phyloP scores from a whole-genome alignment of 2,113 vertebrate genomes.

The Tychaedon coryphoeus region DNA sequence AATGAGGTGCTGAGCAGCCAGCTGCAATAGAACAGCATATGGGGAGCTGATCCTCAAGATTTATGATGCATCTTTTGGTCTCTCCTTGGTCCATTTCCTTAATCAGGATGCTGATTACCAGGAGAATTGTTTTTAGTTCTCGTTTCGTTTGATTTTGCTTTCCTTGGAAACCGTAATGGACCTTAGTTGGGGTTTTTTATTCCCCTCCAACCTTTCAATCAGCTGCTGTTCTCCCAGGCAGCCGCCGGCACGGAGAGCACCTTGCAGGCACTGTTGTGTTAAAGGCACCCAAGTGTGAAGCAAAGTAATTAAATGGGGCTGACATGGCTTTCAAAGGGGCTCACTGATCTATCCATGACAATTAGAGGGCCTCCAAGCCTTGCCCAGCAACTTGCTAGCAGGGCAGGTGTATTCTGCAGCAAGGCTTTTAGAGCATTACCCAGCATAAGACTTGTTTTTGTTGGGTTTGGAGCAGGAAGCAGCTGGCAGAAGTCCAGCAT shows the following conservation, averaged over 20 bases:
- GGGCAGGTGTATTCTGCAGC: background rate
- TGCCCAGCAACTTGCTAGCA: background rate
- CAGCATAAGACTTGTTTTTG: background rate
- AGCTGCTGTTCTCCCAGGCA: background rate
- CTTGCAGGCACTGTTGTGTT: constrained; percentile 3
- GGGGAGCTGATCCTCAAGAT: background rate
- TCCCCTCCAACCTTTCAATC: background rate
- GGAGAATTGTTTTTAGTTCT: background rate
- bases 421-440: background rate
- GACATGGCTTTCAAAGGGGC: background rate
- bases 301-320: constrained; percentile 20
- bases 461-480: background rate
- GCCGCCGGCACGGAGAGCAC: background rate
- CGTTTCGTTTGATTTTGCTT: background rate
- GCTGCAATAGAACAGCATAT: background rate
- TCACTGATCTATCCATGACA: background rate
- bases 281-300: constrained; percentile 13
- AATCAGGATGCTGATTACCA: background rate
- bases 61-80: background rate
- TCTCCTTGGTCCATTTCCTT: constrained; percentile 3
- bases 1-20: background rate
- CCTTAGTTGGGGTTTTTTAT: background rate
- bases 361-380: background rate
- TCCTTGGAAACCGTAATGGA: background rate
- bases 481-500: background rate